Evolutionary conservation across 2,888 invertebrate genomes (phyloP).

Genomic region (Stenichneumon culpator): DNA sequence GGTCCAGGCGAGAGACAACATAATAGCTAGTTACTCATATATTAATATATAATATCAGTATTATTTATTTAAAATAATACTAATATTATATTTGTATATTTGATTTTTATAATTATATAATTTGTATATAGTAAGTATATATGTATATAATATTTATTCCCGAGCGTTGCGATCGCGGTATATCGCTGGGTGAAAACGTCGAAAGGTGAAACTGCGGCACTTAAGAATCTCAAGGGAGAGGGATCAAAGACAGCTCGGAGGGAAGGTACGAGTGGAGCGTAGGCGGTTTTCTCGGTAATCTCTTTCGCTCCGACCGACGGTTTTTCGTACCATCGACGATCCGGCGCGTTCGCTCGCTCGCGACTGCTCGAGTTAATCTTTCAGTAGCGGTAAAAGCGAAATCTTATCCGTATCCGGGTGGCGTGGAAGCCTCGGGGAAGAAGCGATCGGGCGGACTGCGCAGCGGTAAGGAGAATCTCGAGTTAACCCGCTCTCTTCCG

Average conservation of each 20-base stretch:
- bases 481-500: conserved; percentile 21
- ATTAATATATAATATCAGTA: not conserved
- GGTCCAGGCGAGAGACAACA: too few species aligned
- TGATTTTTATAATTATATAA: too few species aligned
- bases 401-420: conserved; percentile 68
- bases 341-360: conserved; percentile 29
- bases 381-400: conserved; percentile 75
- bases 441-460: conserved; percentile 18
- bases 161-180: conserved; percentile 46
- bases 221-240: conserved; percentile 57
- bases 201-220: conserved; percentile 65
- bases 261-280: not conserved
- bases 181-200: conserved; percentile 57
- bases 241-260: conserved; percentile 59
- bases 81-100: too few species aligned
- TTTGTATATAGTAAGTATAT: too few species aligned
- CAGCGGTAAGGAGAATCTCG: not conserved
- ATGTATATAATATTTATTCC: conserved; percentile 35
- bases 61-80: too few species aligned
- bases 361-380: conserved; percentile 73
- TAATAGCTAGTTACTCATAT: too few species aligned
- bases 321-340: conserved; percentile 14
- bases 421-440: conserved; percentile 15
- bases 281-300: conserved; percentile 65
- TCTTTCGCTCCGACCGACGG: conserved; percentile 49